phyloP scores from a whole-genome alignment of 2,113 vertebrate species.

The Pachycephala philippinensis region DNA sequence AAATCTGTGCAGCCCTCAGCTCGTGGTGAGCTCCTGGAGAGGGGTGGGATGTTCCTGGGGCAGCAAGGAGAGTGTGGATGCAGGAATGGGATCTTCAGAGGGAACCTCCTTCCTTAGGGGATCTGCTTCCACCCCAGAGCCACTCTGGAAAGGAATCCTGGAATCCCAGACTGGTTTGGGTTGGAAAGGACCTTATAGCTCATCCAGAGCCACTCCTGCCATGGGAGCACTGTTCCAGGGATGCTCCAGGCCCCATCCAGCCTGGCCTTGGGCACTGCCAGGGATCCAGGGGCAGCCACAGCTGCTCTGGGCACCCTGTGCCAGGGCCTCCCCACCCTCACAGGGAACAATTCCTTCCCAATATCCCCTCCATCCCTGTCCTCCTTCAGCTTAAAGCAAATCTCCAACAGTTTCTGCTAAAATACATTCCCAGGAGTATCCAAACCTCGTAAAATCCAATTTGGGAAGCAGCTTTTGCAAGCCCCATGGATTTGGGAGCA shows the following conservation, averaged over 20 bases:
- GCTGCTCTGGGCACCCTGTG: background rate
- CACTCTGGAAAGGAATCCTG: background rate
- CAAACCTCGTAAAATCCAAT: background rate
- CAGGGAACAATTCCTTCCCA: background rate
- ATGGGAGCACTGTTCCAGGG: no score
- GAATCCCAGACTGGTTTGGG: background rate
- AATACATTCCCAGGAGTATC: background rate
- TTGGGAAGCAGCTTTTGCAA: background rate
- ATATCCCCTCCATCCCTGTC: accelerated
- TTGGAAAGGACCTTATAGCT: accelerated
- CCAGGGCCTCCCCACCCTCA: background rate
- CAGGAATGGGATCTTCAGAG: no score
- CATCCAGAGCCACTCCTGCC: background rate
- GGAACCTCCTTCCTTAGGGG: background rate
- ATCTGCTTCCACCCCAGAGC: accelerated
- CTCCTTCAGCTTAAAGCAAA: background rate
- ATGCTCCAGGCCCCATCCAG: background rate
- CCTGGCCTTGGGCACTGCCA: background rate
- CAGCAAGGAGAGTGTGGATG: accelerated
- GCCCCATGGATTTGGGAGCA: accelerated
- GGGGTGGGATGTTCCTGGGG: accelerated
- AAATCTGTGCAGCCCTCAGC: background rate
- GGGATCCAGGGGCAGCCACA: background rate
- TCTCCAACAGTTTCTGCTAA: background rate
- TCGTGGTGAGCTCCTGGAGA: background rate